phyloP scores from a whole-genome alignment of 2,113 vertebrate genomes.

The Bubo bubo region DNA sequence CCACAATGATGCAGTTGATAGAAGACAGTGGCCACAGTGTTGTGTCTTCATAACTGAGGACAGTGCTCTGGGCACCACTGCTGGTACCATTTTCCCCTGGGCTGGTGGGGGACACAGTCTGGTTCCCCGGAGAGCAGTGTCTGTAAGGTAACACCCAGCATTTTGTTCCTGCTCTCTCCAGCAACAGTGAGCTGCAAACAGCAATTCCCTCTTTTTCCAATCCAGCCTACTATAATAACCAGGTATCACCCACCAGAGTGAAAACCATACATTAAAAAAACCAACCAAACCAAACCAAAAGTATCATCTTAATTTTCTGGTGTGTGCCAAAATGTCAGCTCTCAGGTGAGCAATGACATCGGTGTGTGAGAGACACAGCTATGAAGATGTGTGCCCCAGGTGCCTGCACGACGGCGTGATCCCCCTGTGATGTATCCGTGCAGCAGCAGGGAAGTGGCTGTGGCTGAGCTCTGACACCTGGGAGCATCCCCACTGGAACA shows the following conservation, averaged over 20 bases:
- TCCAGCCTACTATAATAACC: neutral
- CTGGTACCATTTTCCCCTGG: neutral
- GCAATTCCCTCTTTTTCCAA: neutral
- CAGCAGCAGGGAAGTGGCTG: fast-evolving
- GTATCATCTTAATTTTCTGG: neutral
- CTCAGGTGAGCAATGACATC: neutral
- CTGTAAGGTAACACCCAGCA: conserved; percentile 33
- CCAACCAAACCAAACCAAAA: neutral
- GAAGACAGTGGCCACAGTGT: conserved; percentile 65
- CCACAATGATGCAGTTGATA: conserved; percentile 62
- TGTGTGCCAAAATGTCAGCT: neutral
- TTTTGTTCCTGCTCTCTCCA: neutral
- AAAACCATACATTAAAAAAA: neutral
- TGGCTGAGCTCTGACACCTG: no score
- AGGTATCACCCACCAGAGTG: neutral
- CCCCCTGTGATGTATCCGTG: fast-evolving
- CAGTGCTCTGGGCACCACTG: neutral
- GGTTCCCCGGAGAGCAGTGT: conserved; percentile 30
- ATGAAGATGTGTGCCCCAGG: neutral
- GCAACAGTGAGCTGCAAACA: neutral
- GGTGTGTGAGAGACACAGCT: neutral
- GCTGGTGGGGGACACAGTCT: neutral
- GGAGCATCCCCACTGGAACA: fast-evolving
- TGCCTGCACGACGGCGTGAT: neutral
- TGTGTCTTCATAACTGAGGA: conserved; percentile 69